These are phyloP conservation scores for Dicerorhinus sumatrensis DNA, from an alignment of 2,113 vertebrate genomes.

Conservation along the genomic window DNA sequence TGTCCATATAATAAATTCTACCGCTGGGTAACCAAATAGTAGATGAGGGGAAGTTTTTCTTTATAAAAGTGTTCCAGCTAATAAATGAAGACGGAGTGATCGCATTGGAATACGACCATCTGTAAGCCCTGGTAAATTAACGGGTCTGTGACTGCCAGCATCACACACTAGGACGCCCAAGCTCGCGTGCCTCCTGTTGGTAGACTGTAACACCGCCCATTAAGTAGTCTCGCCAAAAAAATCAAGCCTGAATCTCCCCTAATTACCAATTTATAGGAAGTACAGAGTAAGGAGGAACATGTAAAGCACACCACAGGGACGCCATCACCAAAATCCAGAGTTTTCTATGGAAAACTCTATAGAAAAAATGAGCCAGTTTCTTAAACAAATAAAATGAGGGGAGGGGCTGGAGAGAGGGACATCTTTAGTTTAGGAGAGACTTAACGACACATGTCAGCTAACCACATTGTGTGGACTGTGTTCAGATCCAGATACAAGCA, in stretches of 20 bases:
- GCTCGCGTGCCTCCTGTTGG: not conserved
- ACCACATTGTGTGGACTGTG: accelerated
- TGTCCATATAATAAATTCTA: too few species aligned
- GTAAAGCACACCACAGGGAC: accelerated
- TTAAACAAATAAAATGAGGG: not conserved
- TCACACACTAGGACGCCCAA: not conserved
- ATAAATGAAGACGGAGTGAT: not conserved
- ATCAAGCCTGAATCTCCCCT: not conserved
- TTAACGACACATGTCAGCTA: not conserved
- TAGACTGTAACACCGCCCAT: accelerated
- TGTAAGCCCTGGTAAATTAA: not conserved
- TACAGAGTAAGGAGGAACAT: not conserved
- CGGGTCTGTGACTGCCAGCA: not conserved
- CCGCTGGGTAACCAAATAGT: not conserved
- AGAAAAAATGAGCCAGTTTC: not conserved
- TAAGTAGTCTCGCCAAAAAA: not conserved
- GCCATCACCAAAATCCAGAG: not conserved
- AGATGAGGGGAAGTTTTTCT: not conserved
- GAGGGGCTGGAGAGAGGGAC: accelerated
- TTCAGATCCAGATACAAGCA: too few species aligned
- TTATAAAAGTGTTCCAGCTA: not conserved
- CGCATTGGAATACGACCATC: accelerated
- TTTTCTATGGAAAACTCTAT: not conserved
- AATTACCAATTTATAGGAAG: not conserved
- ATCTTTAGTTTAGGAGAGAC: too few species aligned